Percentiles rank a stretch among this genome's conserved stretches.
Conservation (phyloP, 2,113 vertebrate genomes). For the Picathartes gymnocephalus region DNA sequence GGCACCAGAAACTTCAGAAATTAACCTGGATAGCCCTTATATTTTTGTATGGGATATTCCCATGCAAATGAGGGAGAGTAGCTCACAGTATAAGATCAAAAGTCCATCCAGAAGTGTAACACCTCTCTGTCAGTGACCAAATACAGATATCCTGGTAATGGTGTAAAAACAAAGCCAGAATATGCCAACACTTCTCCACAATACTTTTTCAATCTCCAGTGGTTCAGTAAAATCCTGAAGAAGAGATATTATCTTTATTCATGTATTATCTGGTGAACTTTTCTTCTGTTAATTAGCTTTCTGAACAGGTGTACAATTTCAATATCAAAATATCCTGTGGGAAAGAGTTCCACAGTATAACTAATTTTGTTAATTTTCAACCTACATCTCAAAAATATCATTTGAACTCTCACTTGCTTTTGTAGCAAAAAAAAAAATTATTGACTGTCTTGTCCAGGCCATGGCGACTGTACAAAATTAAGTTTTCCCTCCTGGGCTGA, state of each 20-base stretch:
- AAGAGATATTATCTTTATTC: neutral
- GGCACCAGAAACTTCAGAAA: neutral
- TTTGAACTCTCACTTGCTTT: neutral
- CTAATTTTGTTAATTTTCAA: neutral
- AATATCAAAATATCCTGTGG: neutral
- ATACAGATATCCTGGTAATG: neutral
- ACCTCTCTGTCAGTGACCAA: neutral
- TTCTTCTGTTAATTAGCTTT: neutral
- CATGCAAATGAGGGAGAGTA: neutral
- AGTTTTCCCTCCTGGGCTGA: neutral
- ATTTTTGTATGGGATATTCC: neutral
- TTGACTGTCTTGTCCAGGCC: neutral
- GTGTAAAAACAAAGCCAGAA: neutral
- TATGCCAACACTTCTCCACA: neutral
- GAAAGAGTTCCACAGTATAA: neutral
- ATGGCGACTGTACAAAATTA: neutral
- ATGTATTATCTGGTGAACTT: neutral
- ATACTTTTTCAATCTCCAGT: neutral
- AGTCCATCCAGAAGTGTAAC: neutral
- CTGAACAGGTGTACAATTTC: neutral
- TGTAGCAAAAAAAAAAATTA: neutral
- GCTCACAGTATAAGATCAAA: neutral
- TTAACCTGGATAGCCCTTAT: neutral
- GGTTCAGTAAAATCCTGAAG: neutral
- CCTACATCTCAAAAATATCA: neutral